Evolutionary conservation across 2,888 invertebrate genomes (phyloP), one percentile per base, ranked within the genome.

Genomic region (Galerucella nymphaeae): DNA sequence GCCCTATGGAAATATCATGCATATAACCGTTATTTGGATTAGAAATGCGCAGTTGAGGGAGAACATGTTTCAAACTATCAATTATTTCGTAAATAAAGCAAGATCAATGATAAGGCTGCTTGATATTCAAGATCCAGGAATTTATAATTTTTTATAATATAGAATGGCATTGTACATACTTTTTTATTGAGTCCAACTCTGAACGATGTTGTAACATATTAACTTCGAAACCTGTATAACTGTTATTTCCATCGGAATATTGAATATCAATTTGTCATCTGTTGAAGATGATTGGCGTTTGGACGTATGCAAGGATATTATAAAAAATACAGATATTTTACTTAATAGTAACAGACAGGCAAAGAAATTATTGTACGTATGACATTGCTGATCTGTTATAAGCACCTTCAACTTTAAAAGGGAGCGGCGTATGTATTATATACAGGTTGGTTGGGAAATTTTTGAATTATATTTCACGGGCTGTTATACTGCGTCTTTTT

Each of bases 241-340:
- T 62, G 68, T 68, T 68, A 18, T 68, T 68, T 38, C 38, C 50
- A 30, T 53, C 38, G 53, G 62, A 68, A 61, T 62, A 68, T 68
- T 67, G 67, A 59, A 59, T 58, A 45, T 62, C 53, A 62, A 62
- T 68, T 61, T 68, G 68, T 68, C 68, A 68, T 68, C 61, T 62
- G 41, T 50, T 50, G 53, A 68, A 50, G 62, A 41, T 68, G 68
- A 68, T 68, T 68, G 68, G 62, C 68, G 48, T 41, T 68, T 68
- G 23, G 68, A 68, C 62, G 53, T 68, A 16, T 53, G 53, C 62
- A 18, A 48, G 67, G 62, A 50, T 61, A 58, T 58, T 58, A 58
- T 30, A 30, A 58, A 30, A 58, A 58, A 58, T 58, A 58, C 23
- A 30, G 23, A 58, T n/a, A 30, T 58, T 30, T 58, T 58, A 58